phyloP scores from a whole-genome alignment of 35 echinoderm and acorn worm genomes.

The Eucidaris tribuloides region DNA sequence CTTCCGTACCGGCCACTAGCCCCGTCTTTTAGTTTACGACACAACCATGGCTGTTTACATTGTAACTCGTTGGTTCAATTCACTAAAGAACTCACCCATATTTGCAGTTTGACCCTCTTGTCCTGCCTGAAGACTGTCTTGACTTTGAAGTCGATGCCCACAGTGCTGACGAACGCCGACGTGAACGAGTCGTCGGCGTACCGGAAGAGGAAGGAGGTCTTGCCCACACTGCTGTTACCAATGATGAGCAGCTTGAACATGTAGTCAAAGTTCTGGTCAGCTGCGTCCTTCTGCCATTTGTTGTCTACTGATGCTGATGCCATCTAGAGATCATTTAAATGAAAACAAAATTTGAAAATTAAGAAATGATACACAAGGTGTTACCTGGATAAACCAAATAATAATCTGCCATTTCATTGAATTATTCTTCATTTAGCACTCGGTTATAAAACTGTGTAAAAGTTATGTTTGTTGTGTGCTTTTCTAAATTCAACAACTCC shows the following conservation, averaged over 20 bases:
- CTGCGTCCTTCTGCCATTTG: slow-evolving; percentile 99
- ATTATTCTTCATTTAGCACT: no score
- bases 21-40: no score
- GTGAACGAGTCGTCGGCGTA: slow-evolving; percentile 99
- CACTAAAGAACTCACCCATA: slow-evolving; percentile 99
- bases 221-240: slow-evolving; percentile 97
- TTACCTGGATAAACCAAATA: no score
- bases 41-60: no score
- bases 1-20: no score
- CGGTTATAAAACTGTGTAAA: no score
- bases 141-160: slow-evolving; percentile 99
- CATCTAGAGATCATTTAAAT: slow-evolving; percentile 59
- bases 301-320: slow-evolving; percentile 99
- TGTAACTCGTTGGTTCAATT: no score
- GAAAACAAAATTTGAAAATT: slow-evolving; percentile 30
- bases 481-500: no score
- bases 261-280: slow-evolving; percentile 99
- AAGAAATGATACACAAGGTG: no score
- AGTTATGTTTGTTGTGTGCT: no score
- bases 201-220: slow-evolving; percentile 99
- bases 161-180: slow-evolving; percentile 98
- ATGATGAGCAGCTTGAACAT: slow-evolving; percentile 99
- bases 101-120: slow-evolving; percentile 99
- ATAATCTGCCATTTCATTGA: no score
- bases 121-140: slow-evolving; percentile 99